These are phyloP conservation scores for Prinia subflava DNA, from an alignment of 2,113 vertebrate genomes.

Conservation along the genomic window DNA sequence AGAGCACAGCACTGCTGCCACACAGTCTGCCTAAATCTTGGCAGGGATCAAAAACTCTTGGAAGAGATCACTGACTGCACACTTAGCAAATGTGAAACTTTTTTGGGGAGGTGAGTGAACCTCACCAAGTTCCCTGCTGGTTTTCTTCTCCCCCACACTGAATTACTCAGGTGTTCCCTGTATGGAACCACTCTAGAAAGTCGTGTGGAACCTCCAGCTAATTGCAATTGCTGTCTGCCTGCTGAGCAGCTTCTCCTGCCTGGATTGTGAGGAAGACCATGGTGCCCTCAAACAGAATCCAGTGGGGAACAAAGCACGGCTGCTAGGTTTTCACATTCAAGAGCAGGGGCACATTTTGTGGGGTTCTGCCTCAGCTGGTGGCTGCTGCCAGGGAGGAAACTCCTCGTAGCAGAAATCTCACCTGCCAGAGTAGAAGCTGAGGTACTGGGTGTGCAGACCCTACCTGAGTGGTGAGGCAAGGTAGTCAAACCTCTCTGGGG, in stretches of 20 bases:
- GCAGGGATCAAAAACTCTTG: not conserved
- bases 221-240: not conserved
- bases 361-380: not conserved
- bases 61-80: not conserved
- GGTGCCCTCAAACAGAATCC: not conserved
- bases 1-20: not conserved
- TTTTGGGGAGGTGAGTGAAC: not conserved
- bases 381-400: fast-evolving
- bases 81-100: not conserved
- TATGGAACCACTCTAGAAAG: not conserved
- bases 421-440: fast-evolving
- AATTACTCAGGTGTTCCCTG: not conserved
- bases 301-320: not conserved
- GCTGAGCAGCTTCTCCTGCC: not conserved
- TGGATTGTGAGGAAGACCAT: not conserved
- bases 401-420: not conserved
- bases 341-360: fast-evolving
- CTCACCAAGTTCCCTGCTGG: not conserved
- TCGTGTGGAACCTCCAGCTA: not conserved
- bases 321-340: fast-evolving
- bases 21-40: not conserved
- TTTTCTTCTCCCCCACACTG: not conserved
- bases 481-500: not conserved
- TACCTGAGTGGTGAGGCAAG: fast-evolving
- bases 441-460: not conserved